Percentiles rank a stretch among this genome's conserved stretches.
Conservation (phyloP, 2,797 vertebrate species). For the Manis crassicaudata region DNA sequence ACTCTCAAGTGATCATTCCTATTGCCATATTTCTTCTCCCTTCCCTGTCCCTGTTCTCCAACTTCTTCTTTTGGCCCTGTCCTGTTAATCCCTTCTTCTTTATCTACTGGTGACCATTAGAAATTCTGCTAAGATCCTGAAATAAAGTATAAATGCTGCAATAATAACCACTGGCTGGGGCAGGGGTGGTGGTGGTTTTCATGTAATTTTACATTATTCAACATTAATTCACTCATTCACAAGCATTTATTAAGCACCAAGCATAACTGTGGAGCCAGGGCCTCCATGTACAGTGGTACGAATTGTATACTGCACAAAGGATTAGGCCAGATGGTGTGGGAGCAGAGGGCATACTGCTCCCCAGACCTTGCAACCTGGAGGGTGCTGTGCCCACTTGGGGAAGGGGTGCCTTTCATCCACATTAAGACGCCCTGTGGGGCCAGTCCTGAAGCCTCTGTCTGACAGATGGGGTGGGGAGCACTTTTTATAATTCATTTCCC, state of each 20-base stretch:
- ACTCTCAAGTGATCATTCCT: not conserved
- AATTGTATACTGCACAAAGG: not conserved
- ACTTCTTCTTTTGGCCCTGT: not conserved
- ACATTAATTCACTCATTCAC: not conserved
- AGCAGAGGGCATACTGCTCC: not conserved
- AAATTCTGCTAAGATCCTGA: not conserved
- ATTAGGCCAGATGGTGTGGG: not conserved
- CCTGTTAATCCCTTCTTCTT: not conserved
- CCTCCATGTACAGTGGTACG: not conserved
- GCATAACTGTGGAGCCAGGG: not conserved
- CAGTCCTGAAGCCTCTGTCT: not conserved
- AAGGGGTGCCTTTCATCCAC: not conserved
- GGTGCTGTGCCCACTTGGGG: not conserved
- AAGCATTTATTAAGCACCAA: not conserved
- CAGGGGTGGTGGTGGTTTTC: not conserved
- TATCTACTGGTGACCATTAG: not conserved
- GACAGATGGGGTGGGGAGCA: too few relatives aligned
- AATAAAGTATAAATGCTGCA: not conserved
- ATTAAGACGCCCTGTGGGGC: not conserved
- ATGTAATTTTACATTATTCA: not conserved
- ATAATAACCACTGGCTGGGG: not conserved
- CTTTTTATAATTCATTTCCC: not conserved
- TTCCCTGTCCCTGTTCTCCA: too few relatives aligned
- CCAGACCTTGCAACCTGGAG: not conserved
- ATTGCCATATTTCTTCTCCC: rapidly evolving